Evolutionary conservation across 2,888 invertebrate genomes (phyloP).

Genomic region (Aproaerema taeniolella): DNA sequence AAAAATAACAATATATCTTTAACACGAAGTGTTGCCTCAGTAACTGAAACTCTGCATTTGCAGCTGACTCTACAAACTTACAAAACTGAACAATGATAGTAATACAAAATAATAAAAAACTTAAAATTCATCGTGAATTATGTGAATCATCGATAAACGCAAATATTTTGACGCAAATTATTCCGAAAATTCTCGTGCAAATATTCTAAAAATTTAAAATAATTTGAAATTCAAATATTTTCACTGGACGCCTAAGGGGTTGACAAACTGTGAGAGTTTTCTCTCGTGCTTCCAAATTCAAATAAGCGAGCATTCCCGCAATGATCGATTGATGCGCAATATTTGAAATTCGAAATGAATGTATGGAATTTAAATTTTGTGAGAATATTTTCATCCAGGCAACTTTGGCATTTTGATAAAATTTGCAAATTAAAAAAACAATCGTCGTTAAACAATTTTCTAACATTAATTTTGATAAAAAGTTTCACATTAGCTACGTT

Average conservation of each 20-base stretch:
- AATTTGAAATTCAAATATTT: conserved; percentile 20
- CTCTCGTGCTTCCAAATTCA: conserved; percentile 45
- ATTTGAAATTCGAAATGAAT: conserved; percentile 1
- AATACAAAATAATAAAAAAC: background rate
- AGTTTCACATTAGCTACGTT: too few species aligned
- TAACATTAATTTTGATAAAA: too few species aligned
- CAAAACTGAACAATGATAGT: background rate
- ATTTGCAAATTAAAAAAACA: too few species aligned
- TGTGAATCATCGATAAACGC: background rate
- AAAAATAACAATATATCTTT: too few species aligned
- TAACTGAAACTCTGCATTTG: background rate
- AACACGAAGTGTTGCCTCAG: background rate
- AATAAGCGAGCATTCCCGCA: conserved; percentile 28
- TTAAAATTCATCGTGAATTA: too few species aligned
- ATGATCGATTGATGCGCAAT: conserved; percentile 23
- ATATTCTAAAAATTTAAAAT: conserved; percentile 20
- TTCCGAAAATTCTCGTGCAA: conserved; percentile 18
- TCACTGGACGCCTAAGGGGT: conserved; percentile 32
- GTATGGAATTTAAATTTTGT: background rate
- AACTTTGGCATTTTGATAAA: too few species aligned
- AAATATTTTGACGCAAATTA: background rate
- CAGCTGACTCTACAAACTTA: background rate
- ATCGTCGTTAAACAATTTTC: too few species aligned
- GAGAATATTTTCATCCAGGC: too few species aligned
- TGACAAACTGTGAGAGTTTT: conserved; percentile 51